Percentiles rank a stretch among this genome's conserved stretches.
phyloP scores from a whole-genome alignment of 1,140 invertebrate genomes.

The Drosophila parabipectinata region DNA sequence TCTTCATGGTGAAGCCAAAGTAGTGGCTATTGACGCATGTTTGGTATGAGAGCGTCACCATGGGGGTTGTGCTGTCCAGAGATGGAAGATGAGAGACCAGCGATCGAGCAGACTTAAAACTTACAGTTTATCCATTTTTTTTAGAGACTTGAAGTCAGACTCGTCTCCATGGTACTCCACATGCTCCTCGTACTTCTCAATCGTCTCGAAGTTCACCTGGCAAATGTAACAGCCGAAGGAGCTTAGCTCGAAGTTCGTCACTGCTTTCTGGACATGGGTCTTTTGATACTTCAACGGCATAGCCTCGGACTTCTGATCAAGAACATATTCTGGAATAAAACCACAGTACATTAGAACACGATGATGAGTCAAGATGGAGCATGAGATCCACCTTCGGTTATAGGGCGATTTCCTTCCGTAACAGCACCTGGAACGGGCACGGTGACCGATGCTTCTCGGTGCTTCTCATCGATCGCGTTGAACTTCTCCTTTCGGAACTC shows the following conservation, averaged over 20 bases:
- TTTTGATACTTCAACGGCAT: constrained; percentile 66
- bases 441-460: constrained; percentile 23
- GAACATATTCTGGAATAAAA: constrained; percentile 34
- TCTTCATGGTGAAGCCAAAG: constrained; percentile 74
- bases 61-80: constrained; percentile 38
- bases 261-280: constrained; percentile 26
- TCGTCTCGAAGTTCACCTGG: constrained; percentile 68
- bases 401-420: constrained; percentile 14
- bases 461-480: constrained; percentile 58
- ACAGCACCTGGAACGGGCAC: constrained; percentile 10
- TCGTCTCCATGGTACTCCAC: constrained; percentile 73
- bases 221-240: constrained; percentile 74
- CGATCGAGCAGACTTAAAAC: neutral
- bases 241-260: constrained; percentile 46
- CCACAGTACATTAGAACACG: neutral
- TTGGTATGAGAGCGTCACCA: constrained; percentile 63
- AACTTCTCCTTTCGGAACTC: constrained; percentile 71
- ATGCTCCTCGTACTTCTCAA: constrained; percentile 73
- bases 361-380: neutral
- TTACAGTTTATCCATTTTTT: constrained; percentile 62
- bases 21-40: constrained; percentile 74
- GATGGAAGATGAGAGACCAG: neutral
- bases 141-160: constrained; percentile 66
- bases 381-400: constrained; percentile 46
- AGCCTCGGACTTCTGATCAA: constrained; percentile 41